These are phyloP conservation scores for Drosophila virilis DNA, from an alignment of 1,140 invertebrate species.

Conservation along the genomic window DNA sequence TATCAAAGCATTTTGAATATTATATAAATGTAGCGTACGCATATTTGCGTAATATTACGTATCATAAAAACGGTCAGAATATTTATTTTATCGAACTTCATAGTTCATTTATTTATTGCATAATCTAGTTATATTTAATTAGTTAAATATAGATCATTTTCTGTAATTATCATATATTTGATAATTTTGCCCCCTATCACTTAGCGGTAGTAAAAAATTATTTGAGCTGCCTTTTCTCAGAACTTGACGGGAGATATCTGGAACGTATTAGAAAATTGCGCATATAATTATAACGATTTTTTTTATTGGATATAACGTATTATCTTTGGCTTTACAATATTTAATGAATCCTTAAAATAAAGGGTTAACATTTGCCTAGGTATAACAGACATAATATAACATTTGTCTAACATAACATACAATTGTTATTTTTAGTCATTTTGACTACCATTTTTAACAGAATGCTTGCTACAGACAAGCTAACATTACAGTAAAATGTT, in stretches of 20 bases:
- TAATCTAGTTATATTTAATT: conserved; percentile 15
- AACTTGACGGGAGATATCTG: conserved; percentile 11
- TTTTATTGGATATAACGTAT: too few relatives aligned
- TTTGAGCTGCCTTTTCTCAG: background rate
- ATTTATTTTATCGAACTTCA: conserved; percentile 3
- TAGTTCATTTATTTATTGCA: conserved; percentile 8
- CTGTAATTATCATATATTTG: conserved; percentile 7
- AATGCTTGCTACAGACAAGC: too few relatives aligned
- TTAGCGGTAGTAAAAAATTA: conserved; percentile 10
- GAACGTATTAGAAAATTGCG: background rate
- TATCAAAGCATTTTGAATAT: background rate
- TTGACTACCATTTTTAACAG: too few relatives aligned
- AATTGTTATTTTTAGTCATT: too few relatives aligned
- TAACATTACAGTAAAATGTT: too few relatives aligned
- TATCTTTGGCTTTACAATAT: background rate
- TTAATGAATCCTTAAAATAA: background rate
- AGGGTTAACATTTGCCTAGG: too few relatives aligned
- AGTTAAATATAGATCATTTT: conserved; percentile 7
- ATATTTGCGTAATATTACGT: background rate
- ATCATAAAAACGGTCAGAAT: background rate
- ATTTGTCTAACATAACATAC: too few relatives aligned
- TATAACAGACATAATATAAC: too few relatives aligned
- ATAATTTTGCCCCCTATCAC: conserved; percentile 9
- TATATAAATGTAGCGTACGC: background rate
- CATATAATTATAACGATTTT: background rate